Percentiles rank a stretch among this genome's conserved stretches.
Evolutionary conservation across 2,797 vertebrate species (phyloP).

Genomic region (Pangasius macronema): DNA sequence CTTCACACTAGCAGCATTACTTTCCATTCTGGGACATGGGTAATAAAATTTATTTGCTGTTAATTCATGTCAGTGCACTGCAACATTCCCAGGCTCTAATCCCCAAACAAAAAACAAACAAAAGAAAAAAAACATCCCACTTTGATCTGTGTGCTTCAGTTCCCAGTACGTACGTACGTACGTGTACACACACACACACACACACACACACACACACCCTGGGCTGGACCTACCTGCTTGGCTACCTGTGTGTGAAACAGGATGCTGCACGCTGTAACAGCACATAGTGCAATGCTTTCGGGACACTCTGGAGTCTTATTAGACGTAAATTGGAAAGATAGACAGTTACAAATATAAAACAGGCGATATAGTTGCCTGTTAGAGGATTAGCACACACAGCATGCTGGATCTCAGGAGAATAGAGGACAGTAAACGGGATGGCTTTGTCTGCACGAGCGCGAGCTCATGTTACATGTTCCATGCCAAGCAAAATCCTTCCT

Average conservation of each 20-base stretch:
- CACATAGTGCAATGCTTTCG: background rate
- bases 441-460: constrained; percentile 40
- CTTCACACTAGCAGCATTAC: background rate
- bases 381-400: background rate
- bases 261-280: background rate
- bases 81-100: background rate
- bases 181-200: background rate
- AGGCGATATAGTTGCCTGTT: too few relatives aligned
- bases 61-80: background rate
- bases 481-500: background rate
- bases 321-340: background rate
- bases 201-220: background rate
- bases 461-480: constrained; percentile 18
- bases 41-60: background rate
- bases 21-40: background rate
- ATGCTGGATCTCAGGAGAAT: constrained; percentile 21
- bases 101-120: background rate
- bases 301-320: background rate
- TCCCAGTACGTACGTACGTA: background rate
- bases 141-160: background rate
- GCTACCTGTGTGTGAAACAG: constrained; percentile 15
- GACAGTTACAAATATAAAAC: background rate
- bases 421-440: constrained; percentile 16
- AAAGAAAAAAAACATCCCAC: background rate
- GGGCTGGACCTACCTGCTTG: constrained; percentile 15